Base-by-base conservation (phyloP, 1,140 invertebrate species). In the Solenopsis fugax region DNA sequence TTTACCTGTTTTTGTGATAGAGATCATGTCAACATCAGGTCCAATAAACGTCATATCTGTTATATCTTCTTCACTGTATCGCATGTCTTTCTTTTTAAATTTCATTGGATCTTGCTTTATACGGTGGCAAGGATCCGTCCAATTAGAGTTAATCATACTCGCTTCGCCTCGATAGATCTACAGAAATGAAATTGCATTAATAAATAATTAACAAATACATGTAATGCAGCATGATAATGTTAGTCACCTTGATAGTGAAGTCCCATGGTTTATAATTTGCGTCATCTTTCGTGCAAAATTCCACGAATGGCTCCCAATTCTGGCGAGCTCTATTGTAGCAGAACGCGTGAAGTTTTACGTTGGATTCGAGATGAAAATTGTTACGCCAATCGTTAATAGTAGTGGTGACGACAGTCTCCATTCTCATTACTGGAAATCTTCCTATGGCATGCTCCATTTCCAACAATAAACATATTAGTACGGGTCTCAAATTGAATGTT, bases 261-360 rank as follows among this genome's bases (percentile, higher is more conserved):
- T 98, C 97, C 97, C 97, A 98, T 0, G 97, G 97, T 90, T 96
- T 95, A 90, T 97, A 97, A 4, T 96, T 93, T 82, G 96, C 96
- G 91, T 97, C 97, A 67, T 96, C 96, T 21, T 96, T 95, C 48
- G 97, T 96, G 10, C 97, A 96, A 1, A 97, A 97, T 90, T 98
- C 98, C 16, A 98, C 95, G 0, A 98, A 91, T 0, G 98, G 98
- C 92, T 98, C 97, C 98, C 98, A 98, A 24, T 96, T 95, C 87
- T 97, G 96, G 16, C 97, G 92, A 77, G 96, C 96, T 82, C 97
- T 96, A 93, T 98, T 98, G 90, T 97, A 98, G 92, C 97, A 98
- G 82, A 97, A 97, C 3, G 97, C 96, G 92, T 97, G 96, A 3
- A 98, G 85, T 54, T 97, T 96, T 4, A 97, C 62, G 21, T 71